These are phyloP conservation scores for Poeciliopsis gracilis DNA, from an alignment of 2,797 vertebrate species.

Conservation along the genomic window DNA sequence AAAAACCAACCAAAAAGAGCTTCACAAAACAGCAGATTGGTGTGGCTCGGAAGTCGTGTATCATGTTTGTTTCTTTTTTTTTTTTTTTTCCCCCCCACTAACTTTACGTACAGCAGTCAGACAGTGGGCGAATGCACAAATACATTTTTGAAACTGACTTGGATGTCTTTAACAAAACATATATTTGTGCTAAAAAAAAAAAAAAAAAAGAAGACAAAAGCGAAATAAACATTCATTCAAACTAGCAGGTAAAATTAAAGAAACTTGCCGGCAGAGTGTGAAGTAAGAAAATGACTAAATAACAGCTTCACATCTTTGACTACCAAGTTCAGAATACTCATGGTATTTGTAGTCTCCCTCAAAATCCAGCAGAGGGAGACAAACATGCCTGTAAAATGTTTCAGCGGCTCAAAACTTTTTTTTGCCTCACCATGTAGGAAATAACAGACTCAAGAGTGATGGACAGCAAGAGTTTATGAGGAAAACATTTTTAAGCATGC, in stretches of 20 bases:
- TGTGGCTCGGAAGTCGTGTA: neutral
- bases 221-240: neutral
- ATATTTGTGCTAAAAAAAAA: neutral
- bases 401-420: constrained; percentile 40
- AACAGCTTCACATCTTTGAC: neutral
- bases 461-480: neutral
- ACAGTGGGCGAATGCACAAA: neutral
- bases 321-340: too few species aligned
- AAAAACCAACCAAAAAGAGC: neutral
- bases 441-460: neutral
- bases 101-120: constrained; percentile 3
- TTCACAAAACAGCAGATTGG: constrained; percentile 11
- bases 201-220: neutral
- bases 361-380: constrained; percentile 69
- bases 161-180: neutral
- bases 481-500: neutral
- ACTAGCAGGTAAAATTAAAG: too few species aligned
- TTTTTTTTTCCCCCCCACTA: neutral
- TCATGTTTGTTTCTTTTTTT: neutral
- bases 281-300: neutral
- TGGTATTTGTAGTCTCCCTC: constrained; percentile 14
- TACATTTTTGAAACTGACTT: constrained; percentile 5
- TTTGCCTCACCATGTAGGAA: constrained; percentile 3
- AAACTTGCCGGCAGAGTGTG: neutral
- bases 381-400: constrained; percentile 23